Percentiles rank a stretch among this genome's conserved stretches.
phyloP scores from a whole-genome alignment of 1,140 invertebrate genomes.

The Drosophila pachea region DNA sequence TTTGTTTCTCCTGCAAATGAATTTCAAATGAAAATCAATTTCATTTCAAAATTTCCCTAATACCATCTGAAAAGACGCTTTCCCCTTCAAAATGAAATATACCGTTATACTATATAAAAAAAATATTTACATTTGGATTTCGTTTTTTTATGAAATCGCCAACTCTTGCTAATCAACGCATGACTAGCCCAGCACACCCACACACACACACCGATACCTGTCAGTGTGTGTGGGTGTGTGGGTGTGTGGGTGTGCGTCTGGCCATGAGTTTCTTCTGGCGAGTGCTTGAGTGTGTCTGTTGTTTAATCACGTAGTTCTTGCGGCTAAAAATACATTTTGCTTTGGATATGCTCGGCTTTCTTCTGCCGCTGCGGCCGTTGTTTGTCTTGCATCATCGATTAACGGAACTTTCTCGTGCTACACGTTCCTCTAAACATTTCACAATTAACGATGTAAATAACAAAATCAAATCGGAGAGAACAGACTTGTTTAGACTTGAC shows the following conservation, averaged over 20 bases:
- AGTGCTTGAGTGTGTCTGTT: slow-evolving; percentile 44
- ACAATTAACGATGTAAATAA: slow-evolving; percentile 54
- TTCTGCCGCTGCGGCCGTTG: neutral
- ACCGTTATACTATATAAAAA: too few species aligned
- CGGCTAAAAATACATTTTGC: slow-evolving; percentile 40
- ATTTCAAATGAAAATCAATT: too few species aligned
- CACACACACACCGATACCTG: slow-evolving; percentile 3
- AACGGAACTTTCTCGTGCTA: slow-evolving; percentile 48
- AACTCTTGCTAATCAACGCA: slow-evolving; percentile 14
- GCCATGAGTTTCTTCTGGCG: neutral
- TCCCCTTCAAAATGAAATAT: too few species aligned
- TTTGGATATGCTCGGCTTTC: slow-evolving; percentile 33
- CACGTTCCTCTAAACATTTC: slow-evolving; percentile 42
- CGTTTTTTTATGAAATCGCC: neutral
- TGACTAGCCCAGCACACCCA: slow-evolving; percentile 3
- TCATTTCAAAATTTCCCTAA: too few species aligned
- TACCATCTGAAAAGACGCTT: too few species aligned
- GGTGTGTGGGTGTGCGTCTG: slow-evolving; percentile 9
- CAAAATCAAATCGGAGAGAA: neutral
- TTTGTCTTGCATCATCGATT: slow-evolving; percentile 50
- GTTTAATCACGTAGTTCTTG: slow-evolving; percentile 43
- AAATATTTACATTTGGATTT: neutral
- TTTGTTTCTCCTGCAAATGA: too few species aligned
- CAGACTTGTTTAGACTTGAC: neutral
- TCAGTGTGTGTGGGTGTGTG: slow-evolving; percentile 26